Percentiles rank a stretch among this genome's conserved stretches.
phyloP scores from a whole-genome alignment of 2,888 invertebrate genomes.

The Mesopsocus fuscifrons region DNA sequence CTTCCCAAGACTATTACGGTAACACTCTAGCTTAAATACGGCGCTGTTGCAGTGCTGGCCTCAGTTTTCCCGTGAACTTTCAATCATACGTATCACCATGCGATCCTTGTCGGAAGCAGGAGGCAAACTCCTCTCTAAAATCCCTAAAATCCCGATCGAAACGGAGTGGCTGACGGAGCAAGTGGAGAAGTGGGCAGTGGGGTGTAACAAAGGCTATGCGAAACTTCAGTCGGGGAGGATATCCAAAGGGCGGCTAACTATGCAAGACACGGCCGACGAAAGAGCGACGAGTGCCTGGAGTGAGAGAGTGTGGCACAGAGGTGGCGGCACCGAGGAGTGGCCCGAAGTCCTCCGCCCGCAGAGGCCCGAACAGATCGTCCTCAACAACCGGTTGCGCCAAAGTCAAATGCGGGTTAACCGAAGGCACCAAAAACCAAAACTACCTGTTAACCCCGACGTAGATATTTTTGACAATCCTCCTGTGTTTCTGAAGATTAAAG shows the following conservation, averaged over 20 bases:
- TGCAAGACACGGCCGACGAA: slow-evolving; percentile 2
- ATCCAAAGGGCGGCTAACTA: neutral
- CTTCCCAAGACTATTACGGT: no score
- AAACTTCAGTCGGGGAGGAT: slow-evolving; percentile 3
- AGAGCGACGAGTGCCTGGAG: neutral
- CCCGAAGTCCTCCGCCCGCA: slow-evolving; percentile 1
- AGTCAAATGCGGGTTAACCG: no score
- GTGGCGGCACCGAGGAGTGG: neutral
- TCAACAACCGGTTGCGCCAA: neutral
- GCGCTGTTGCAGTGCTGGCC: no score
- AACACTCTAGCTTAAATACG: no score
- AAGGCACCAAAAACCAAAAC: neutral
- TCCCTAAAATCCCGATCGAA: neutral
- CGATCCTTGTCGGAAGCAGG: neutral
- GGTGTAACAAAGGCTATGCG: slow-evolving; percentile 1
- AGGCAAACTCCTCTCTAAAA: neutral
- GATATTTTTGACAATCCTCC: slow-evolving; percentile 1
- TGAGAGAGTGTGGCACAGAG: neutral
- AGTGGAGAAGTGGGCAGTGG: neutral
- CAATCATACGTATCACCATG: no score
- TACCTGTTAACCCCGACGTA: neutral
- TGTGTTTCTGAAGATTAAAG: slow-evolving; percentile 4
- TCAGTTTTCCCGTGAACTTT: no score
- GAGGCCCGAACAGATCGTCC: neutral
- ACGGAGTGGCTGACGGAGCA: neutral